phyloP scores from a whole-genome alignment of 2,888 invertebrate species.

The Phaonia tiefii region DNA sequence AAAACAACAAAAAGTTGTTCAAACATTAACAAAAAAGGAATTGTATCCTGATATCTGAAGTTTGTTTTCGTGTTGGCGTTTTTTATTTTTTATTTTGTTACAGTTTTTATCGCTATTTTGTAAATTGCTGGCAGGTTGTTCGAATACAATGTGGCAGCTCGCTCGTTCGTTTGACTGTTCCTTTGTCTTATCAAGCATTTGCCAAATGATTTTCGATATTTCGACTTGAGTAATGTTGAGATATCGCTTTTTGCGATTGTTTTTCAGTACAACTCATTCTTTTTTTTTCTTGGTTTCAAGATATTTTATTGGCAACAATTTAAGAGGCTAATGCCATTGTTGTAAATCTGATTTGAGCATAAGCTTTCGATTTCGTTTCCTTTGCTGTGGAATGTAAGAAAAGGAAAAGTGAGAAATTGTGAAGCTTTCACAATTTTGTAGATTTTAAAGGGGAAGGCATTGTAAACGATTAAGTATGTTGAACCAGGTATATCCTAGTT shows the following conservation, averaged over 20 bases:
- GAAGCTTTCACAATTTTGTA: no score
- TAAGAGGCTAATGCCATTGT: slow-evolving; percentile 46
- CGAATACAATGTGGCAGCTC: slow-evolving; percentile 44
- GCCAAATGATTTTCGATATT: slow-evolving; percentile 26
- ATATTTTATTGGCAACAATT: slow-evolving; percentile 47
- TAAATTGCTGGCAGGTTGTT: slow-evolving; percentile 56
- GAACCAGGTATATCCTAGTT: no score
- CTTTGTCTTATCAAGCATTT: slow-evolving; percentile 47
- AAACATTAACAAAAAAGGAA: slow-evolving; percentile 5
- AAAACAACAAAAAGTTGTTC: slow-evolving; percentile 1
- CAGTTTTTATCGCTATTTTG: slow-evolving; percentile 51
- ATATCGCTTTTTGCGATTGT: background rate
- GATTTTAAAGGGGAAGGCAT: no score
- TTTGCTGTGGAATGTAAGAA: background rate
- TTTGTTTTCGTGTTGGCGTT: background rate
- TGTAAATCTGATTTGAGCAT: slow-evolving; percentile 28
- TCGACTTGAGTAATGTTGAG: background rate
- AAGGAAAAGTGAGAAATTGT: no score
- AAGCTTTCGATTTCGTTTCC: slow-evolving; percentile 1
- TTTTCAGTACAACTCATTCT: slow-evolving; percentile 32
- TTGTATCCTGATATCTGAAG: background rate
- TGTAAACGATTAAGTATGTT: no score
- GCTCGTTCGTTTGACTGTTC: slow-evolving; percentile 17
- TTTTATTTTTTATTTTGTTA: background rate
- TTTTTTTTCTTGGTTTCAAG: slow-evolving; percentile 33